A percentile compares a stretch with the other conserved stretches of the same genome.
Evolutionary conservation across 2,888 invertebrate genomes (phyloP).

Genomic region (Drosophila gaucha): DNA sequence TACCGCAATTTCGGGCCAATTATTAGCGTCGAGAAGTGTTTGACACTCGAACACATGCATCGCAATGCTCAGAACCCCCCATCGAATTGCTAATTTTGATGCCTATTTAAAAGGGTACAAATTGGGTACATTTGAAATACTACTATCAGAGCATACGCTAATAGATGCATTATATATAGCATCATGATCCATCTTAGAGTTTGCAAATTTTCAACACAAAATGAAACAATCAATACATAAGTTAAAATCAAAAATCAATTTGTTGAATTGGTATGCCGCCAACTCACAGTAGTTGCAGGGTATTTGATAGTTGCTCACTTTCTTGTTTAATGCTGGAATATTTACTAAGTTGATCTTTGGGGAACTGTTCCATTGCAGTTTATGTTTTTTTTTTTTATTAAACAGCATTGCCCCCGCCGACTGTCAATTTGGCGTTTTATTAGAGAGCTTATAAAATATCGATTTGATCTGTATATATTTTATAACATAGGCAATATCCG

Average conservation of each 20-base stretch:
- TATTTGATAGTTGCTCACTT: neutral
- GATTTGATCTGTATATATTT: neutral
- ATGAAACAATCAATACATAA: no score
- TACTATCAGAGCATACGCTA: no score
- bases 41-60: conserved; percentile 22
- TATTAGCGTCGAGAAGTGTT: conserved; percentile 55
- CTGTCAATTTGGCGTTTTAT: conserved; percentile 6
- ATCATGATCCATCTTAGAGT: no score
- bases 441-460: neutral
- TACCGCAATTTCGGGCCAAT: conserved; percentile 59
- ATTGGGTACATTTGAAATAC: neutral
- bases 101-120: neutral
- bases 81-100: conserved; percentile 11
- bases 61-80: neutral
- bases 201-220: no score
- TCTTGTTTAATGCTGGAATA: conserved; percentile 12
- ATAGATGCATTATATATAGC: no score
- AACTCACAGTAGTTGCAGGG: neutral
- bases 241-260: no score
- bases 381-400: neutral
- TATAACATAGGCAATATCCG: neutral
- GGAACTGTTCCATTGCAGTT: conserved; percentile 1
- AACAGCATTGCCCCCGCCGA: neutral
- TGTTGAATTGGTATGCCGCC: no score
- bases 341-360: conserved; percentile 33